Evolutionary conservation across 2,113 vertebrate genomes (phyloP).

Genomic region (Motacilla tschutschensis): DNA sequence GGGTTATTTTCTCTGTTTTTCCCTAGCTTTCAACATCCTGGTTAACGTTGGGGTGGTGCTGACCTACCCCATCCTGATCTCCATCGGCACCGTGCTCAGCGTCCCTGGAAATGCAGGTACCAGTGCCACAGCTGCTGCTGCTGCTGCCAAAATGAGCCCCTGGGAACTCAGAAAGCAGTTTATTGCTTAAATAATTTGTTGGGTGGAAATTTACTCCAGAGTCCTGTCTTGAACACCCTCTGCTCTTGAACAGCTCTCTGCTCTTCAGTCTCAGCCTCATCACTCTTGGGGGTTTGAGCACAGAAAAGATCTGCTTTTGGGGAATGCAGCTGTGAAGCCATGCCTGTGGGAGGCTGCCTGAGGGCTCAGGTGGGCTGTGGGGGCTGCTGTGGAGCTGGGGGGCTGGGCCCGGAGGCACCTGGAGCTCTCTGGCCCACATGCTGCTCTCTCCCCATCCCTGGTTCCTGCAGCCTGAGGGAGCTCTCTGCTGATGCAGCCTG

Average conservation of each 20-base stretch:
- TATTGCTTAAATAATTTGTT: neutral
- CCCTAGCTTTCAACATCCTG: slow-evolving; percentile 92
- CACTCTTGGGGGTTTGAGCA: neutral
- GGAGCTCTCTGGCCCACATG: neutral
- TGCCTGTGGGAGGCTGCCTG: neutral
- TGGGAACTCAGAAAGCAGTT: neutral
- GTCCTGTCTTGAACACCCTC: neutral
- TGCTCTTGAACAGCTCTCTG: neutral
- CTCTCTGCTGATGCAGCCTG: neutral
- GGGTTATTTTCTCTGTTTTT: neutral
- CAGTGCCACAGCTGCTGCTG: rapidly evolving
- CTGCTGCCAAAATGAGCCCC: neutral
- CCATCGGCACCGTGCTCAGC: slow-evolving; percentile 95
- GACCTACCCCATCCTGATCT: slow-evolving; percentile 97
- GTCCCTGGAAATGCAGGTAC: slow-evolving; percentile 97
- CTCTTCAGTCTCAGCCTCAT: neutral
- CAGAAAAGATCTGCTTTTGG: neutral
- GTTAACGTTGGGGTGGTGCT: slow-evolving; percentile 94
- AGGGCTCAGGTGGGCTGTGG: neutral
- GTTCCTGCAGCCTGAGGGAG: neutral
- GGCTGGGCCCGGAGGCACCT: neutral
- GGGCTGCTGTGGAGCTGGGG: neutral
- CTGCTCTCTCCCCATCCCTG: neutral
- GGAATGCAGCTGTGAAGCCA: neutral
- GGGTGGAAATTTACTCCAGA: neutral